A percentile compares a stretch with the other conserved stretches of the same genome.
These are phyloP conservation scores for Drosophila aff. DNA, from an alignment of 1,140 invertebrate genomes.

Conservation along the genomic window DNA sequence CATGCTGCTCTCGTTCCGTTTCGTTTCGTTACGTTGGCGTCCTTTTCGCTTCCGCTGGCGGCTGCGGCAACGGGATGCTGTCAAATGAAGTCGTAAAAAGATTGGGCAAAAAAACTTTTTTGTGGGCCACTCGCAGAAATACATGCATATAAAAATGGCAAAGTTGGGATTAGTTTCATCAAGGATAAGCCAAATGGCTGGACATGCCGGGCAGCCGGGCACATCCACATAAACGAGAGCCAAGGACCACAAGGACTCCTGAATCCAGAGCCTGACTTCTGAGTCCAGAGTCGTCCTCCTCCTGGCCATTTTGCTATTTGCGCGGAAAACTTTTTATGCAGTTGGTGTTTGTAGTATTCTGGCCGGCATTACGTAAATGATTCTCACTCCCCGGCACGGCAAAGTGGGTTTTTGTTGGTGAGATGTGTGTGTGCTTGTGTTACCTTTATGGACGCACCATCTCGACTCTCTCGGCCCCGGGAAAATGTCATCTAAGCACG, in stretches of 20 bases:
- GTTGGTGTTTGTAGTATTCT: constrained; percentile 49
- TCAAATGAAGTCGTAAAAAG: constrained; percentile 83
- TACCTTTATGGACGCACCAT: constrained; percentile 72
- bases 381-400: not conserved
- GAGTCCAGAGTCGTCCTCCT: constrained; percentile 12
- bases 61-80: constrained; percentile 42
- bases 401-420: not conserved
- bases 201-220: constrained; percentile 54
- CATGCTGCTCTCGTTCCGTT: constrained; percentile 50
- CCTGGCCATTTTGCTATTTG: constrained; percentile 64
- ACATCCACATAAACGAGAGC: constrained; percentile 66
- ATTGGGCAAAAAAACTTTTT: constrained; percentile 82
- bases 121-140: constrained; percentile 76
- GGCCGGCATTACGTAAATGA: constrained; percentile 55
- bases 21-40: constrained; percentile 29
- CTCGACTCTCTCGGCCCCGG: constrained; percentile 30
- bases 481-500: constrained; percentile 83
- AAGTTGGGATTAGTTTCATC: constrained; percentile 84
- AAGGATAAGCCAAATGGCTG: constrained; percentile 83
- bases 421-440: constrained; percentile 32
- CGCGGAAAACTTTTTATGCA: constrained; percentile 78
- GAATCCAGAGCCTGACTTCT: constrained; percentile 15
- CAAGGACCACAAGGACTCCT: constrained; percentile 31
- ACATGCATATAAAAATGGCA: constrained; percentile 81
- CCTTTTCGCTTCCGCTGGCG: constrained; percentile 24